Evolutionary conservation across 2,797 vertebrate genomes (phyloP).

Genomic region (Muscicapa striata): DNA sequence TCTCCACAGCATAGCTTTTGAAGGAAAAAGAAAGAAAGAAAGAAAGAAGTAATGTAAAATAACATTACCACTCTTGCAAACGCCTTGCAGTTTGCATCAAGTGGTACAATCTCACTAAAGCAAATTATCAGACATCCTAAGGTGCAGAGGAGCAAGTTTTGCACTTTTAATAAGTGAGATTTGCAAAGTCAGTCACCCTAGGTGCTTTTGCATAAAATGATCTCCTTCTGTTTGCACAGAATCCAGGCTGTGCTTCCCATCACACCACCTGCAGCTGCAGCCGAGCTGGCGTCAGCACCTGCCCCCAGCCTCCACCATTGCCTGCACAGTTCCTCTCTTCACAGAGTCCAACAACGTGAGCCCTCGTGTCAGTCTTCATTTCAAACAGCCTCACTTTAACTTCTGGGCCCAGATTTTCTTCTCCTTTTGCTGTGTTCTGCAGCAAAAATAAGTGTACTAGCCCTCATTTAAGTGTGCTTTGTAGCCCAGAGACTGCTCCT

Average conservation of each 20-base stretch:
- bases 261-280: conserved; percentile 13
- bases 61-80: conserved; percentile 14
- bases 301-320: conserved; percentile 27
- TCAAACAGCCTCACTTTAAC: conserved; percentile 21
- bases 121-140: conserved; percentile 52
- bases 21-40: conserved; percentile 18
- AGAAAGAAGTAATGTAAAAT: background rate
- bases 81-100: background rate
- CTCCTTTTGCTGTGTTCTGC: conserved; percentile 36
- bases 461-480: conserved; percentile 62
- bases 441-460: conserved; percentile 55
- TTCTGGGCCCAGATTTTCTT: conserved; percentile 50
- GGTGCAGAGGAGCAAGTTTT: conserved; percentile 50
- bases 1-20: background rate
- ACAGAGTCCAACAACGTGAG: conserved; percentile 45
- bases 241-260: conserved; percentile 22
- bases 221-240: conserved; percentile 25
- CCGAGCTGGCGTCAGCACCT: conserved; percentile 17
- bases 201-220: conserved; percentile 59
- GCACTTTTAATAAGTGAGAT: conserved; percentile 58
- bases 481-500: conserved; percentile 59
- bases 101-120: conserved; percentile 51
- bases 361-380: background rate
- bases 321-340: conserved; percentile 43
- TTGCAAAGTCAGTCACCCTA: conserved; percentile 40